Evolutionary conservation across 2,797 vertebrate species (phyloP), one percentile per base, ranked within the genome.

Genomic region (Falco cherrug): DNA sequence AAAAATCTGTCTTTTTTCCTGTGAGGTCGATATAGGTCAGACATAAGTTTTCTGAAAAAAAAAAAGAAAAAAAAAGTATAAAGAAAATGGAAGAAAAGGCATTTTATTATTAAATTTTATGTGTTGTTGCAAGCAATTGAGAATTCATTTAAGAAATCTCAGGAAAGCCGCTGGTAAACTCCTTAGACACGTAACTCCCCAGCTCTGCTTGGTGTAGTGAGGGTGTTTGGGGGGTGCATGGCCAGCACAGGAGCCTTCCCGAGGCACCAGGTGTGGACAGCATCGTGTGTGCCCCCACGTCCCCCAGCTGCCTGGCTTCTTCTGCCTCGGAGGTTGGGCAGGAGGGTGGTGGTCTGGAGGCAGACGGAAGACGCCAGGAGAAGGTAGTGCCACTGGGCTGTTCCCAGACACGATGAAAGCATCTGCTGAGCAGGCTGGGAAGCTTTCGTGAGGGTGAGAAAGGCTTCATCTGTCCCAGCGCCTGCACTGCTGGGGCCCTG

Each of bases 271-370:
- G 37, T 35, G 5, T 2, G 35, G 61, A 3, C 25, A 16, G 53
- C 37, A 1, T 11, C 5, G 4, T 3, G 16, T 7, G 13, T 31
- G 57, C 43, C 6, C 5, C 9, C 51, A 1, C 35, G 1, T 35
- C 16, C 1, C 19, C 24, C 35, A 35, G 51, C n/a, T 25, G 51
- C 5, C 28, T 19, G 2, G 26, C 5, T 41, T 1, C 24, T 12
- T 14, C 59, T 56, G 59, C 43, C 35, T 16, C 61, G 3, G 16
- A 13, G 1, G 3, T 3, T 16, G 1, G 79, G 45, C 9, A 3
- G 79, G 6, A 29, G 25, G 5, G 60, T 7, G 8, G 19, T 16
- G 60, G 5, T 35, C 21, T 6, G 60, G 53, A 21, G 71, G 35
- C 43, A 11, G 25, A 9, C 35, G 47, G 35, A 28, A 26, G 61